These are phyloP conservation scores for Lamellibrachia columna DNA, from an alignment of 2,888 invertebrate genomes.

Conservation along the genomic window DNA sequence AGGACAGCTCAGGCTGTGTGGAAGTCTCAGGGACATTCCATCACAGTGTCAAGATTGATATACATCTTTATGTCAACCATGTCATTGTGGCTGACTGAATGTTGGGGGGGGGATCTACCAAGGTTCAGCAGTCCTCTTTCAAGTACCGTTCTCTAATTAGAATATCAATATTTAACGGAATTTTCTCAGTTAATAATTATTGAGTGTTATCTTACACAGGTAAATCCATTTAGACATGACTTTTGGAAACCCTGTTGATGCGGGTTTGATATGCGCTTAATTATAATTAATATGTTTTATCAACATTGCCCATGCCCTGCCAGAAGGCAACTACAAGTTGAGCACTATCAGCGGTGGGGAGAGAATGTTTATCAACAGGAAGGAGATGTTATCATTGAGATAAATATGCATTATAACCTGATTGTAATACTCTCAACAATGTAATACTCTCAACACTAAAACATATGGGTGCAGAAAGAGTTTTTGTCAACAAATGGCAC, in stretches of 20 bases:
- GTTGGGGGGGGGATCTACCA: neutral
- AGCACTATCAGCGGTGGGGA: neutral
- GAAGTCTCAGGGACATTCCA: neutral
- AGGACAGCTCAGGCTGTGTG: neutral
- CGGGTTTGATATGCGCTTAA: neutral
- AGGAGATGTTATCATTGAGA: neutral
- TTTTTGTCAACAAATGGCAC: neutral
- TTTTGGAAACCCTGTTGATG: neutral
- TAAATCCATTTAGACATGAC: neutral
- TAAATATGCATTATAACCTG: neutral
- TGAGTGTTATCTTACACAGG: neutral
- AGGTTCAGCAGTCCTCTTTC: neutral
- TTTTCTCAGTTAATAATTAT: neutral
- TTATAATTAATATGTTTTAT: neutral
- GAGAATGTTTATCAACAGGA: neutral
- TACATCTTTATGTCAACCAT: neutral
- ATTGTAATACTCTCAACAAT: neutral
- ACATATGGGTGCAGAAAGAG: neutral
- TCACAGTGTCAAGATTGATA: neutral
- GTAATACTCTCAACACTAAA: too few species aligned
- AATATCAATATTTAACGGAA: neutral
- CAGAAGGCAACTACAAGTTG: neutral
- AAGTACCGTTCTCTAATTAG: neutral
- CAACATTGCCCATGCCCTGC: neutral
- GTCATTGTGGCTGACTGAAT: neutral